A percentile compares a stretch with the other conserved stretches of the same genome.
Evolutionary conservation across 2,113 vertebrate species (phyloP).

Genomic region (Onychorhynchus coronatus): DNA sequence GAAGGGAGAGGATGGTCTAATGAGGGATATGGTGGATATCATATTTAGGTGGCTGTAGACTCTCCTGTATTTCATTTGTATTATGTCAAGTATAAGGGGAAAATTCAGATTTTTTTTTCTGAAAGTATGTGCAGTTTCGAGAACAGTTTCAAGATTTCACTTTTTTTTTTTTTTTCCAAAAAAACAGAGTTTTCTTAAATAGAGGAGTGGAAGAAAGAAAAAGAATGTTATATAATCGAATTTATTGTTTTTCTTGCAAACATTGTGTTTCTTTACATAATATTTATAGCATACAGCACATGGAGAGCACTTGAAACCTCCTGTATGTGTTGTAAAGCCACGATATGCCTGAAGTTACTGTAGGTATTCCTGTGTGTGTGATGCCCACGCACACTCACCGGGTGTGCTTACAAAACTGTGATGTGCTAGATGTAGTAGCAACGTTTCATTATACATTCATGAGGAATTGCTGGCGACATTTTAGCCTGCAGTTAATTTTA

Average conservation of each 20-base stretch:
- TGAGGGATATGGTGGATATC: background rate
- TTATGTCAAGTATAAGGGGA: background rate
- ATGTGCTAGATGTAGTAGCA: background rate
- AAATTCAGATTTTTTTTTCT: background rate
- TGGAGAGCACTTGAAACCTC: background rate
- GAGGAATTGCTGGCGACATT: background rate
- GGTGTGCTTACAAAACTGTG: background rate
- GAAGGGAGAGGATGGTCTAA: background rate
- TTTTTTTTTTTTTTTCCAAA: background rate
- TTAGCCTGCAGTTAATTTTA: conserved; percentile 12
- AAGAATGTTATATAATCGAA: background rate
- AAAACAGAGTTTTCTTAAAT: background rate
- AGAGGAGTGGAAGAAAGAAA: background rate
- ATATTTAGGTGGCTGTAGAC: background rate
- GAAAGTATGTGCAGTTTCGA: background rate
- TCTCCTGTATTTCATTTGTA: background rate
- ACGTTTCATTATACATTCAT: background rate
- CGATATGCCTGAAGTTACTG: fast-evolving
- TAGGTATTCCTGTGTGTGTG: background rate
- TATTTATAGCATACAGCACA: background rate
- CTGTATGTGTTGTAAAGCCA: background rate
- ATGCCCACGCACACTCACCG: fast-evolving
- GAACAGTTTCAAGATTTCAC: background rate
- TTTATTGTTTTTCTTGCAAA: background rate
- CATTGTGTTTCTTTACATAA: background rate